phyloP scores from a whole-genome alignment of 2,888 invertebrate species.

The Xestia ashworthii region DNA sequence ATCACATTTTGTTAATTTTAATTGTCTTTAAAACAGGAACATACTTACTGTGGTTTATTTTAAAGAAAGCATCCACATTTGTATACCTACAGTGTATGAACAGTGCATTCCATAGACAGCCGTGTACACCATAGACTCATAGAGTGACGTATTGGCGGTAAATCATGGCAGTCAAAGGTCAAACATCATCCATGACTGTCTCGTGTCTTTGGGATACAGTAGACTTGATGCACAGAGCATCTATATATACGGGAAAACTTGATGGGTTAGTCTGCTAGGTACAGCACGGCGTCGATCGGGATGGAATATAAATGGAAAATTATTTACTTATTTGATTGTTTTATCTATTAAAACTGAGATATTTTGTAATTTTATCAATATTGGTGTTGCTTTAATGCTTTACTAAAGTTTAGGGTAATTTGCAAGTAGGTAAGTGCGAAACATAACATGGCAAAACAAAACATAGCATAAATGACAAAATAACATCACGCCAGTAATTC shows the following conservation, averaged over 20 bases:
- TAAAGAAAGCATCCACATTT: conserved; percentile 9
- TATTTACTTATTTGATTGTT: not conserved
- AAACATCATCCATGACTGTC: conserved; percentile 71
- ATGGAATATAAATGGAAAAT: not conserved
- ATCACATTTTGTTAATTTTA: not conserved
- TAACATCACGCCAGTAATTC: not conserved
- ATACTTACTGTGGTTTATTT: conserved; percentile 24
- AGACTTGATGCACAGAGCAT: conserved; percentile 50
- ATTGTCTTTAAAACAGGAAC: not conserved
- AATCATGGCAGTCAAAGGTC: conserved; percentile 84
- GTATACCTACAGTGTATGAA: conserved; percentile 32
- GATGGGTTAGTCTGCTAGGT: conserved; percentile 68
- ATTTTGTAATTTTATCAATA: not conserved
- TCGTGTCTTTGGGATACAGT: conserved; percentile 64
- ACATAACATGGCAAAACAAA: not conserved
- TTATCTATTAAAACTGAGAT: not conserved
- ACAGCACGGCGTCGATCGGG: not conserved
- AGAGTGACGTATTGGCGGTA: conserved; percentile 78
- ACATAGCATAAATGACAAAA: too few relatives aligned
- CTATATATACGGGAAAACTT: too few relatives aligned
- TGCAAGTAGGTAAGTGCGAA: not conserved
- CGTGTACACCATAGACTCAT: conserved; percentile 38
- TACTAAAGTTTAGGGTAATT: too few relatives aligned
- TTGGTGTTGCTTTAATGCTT: not conserved
- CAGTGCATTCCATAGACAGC: conserved; percentile 68